These are phyloP conservation scores for Sinhomidia bicolor DNA, from an alignment of 2,888 invertebrate species.

Conservation along the genomic window DNA sequence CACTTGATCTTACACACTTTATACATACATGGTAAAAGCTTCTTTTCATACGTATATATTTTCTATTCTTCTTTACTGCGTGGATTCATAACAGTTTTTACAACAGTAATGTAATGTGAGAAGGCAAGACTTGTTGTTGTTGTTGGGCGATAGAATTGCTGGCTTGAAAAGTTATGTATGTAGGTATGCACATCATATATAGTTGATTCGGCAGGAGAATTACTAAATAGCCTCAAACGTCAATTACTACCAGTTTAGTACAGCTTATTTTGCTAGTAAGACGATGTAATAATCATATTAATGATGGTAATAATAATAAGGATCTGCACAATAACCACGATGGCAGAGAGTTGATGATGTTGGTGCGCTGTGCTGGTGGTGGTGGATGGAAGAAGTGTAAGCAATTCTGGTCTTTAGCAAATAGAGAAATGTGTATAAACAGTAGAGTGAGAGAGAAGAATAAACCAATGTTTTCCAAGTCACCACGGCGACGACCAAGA, in stretches of 20 bases:
- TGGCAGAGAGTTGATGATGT: not conserved
- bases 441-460: constrained; percentile 2
- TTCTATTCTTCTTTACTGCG: not conserved
- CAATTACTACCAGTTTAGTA: constrained; percentile 67
- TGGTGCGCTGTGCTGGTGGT: not conserved
- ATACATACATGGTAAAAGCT: too few species aligned
- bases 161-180: constrained; percentile 1
- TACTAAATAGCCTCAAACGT: constrained; percentile 65
- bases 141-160: not conserved
- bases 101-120: constrained; percentile 26
- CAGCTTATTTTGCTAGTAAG: constrained; percentile 57
- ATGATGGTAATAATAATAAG: constrained; percentile 66
- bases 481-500: not conserved
- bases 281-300: constrained; percentile 67
- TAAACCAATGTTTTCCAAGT: not conserved
- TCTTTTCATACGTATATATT: too few species aligned
- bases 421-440: not conserved
- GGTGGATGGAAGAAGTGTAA: constrained; percentile 42
- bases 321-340: constrained; percentile 61
- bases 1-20: not conserved
- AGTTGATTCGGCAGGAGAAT: constrained; percentile 44
- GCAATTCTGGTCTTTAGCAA: constrained; percentile 15
- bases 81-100: not conserved
- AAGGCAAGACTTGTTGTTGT: constrained; percentile 17
- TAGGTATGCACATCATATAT: not conserved